Conservation (phyloP, 2,797 vertebrate genomes). For the Myripristis murdjan region DNA sequence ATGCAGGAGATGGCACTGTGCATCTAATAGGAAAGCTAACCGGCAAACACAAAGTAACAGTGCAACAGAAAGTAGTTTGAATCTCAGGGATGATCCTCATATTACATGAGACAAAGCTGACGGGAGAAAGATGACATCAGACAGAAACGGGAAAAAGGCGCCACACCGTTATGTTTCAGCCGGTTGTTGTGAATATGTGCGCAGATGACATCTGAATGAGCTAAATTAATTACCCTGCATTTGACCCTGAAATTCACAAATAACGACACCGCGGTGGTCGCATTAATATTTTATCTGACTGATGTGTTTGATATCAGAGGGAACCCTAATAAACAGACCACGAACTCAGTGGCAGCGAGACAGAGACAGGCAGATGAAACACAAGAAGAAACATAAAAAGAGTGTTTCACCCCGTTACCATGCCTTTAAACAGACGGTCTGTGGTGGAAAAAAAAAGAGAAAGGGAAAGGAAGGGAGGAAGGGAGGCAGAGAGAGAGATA, state of each 20-base stretch:
- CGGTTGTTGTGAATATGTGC: background rate
- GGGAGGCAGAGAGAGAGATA: conserved; percentile 9
- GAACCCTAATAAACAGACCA: conserved; percentile 29
- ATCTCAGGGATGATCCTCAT: too few relatives aligned
- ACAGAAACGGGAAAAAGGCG: conserved; percentile 4
- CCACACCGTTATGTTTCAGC: background rate
- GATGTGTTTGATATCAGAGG: conserved; percentile 41
- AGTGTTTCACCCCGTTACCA: conserved; percentile 36
- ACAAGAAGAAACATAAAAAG: conserved; percentile 33
- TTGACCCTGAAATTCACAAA: conserved; percentile 40
- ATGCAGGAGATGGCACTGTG: background rate
- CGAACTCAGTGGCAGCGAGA: conserved; percentile 25
- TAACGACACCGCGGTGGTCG: background rate
- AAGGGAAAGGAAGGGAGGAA: background rate
- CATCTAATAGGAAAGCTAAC: too few relatives aligned
- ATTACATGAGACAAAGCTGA: background rate
- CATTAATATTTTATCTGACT: conserved; percentile 36
- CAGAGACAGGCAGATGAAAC: conserved; percentile 33
- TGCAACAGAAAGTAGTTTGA: background rate
- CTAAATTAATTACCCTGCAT: conserved; percentile 12
- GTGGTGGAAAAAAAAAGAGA: conserved; percentile 3
- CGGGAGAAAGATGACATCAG: background rate
- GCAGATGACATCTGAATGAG: conserved; percentile 6
- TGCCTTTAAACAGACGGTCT: conserved; percentile 19
- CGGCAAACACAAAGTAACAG: too few relatives aligned